Base-by-base conservation (phyloP, 2,797 vertebrate genomes). In the Anisognathus igniventris region DNA sequence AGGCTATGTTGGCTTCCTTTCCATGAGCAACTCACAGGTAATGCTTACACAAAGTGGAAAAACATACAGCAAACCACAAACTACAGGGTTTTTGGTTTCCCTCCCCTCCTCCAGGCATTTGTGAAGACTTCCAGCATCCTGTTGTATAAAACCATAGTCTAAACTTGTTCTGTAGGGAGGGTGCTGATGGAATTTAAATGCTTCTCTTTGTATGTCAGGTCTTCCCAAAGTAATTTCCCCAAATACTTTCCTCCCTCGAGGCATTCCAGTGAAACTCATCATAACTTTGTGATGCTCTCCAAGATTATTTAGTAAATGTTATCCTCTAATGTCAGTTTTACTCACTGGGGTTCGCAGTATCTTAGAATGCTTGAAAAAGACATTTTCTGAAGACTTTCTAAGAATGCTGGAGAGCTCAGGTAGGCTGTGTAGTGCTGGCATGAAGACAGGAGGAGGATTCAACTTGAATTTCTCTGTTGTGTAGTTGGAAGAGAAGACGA, bases 161-260 rank as follows among this genome's bases (percentile, higher is more conserved):
- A 24, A 92, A 90, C 94, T 91, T 86, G 85, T 92, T 95, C 71
- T 79, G 25, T 82, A 20, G 65, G 51, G 37, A 64, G 42, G 48
- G 17, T 10, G 66, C 51, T 82, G 47, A 22, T 76, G 48, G 51
- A 86, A 70, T 90, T 82, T 30, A 66, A 70, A 85, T 93, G 90
- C 58, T 84, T 93, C 50, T 72, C 45, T 86, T 88, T 88, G 14
- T 71, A 11, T 67, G 81, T 93, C 67, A 85, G 31, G 56, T 93
- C 67, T 95, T 91, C 84, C 65, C 54, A 74, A 37, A 86, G 77
- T 88, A 67, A 84, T 86, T 95, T 95, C 78, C 58, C n/a, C 44
- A 76, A 73, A 73, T 54, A 33, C 48, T 68, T 88, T 80, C 61
- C 23, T 90, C 39, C 70, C 58, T 86, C 1, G 12, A 72, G 84